Evolutionary conservation across 1,140 invertebrate species (phyloP).

Genomic region (Euwallacea similis): DNA sequence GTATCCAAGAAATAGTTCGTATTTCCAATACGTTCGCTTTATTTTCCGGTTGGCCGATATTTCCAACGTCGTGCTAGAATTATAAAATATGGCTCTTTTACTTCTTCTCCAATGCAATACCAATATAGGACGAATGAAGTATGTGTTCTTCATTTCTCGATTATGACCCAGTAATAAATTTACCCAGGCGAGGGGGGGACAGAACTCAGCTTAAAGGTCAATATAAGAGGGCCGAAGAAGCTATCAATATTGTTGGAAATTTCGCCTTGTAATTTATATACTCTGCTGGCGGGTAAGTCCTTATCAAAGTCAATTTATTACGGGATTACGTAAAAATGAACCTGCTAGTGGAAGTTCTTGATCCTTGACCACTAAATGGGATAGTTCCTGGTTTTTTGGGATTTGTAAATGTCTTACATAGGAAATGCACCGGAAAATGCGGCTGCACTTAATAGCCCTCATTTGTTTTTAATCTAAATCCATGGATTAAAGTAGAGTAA

Average conservation of each 20-base stretch:
- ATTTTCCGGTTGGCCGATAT: slow-evolving; percentile 22
- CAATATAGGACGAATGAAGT: slow-evolving; percentile 15
- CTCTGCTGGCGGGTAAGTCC: slow-evolving; percentile 21
- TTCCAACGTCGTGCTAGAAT: slow-evolving; percentile 8
- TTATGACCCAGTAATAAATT: slow-evolving; percentile 34
- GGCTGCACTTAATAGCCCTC: slow-evolving; percentile 12
- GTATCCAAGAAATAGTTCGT: slow-evolving; percentile 2
- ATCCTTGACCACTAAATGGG: slow-evolving; percentile 36
- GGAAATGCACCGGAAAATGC: slow-evolving; percentile 29
- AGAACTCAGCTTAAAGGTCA: slow-evolving; percentile 38
- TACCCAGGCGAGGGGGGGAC: slow-evolving; percentile 15
- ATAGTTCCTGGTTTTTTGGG: slow-evolving; percentile 26
- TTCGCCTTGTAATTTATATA: slow-evolving; percentile 37
- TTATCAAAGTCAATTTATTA: slow-evolving; percentile 40
- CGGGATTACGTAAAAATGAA: slow-evolving; percentile 39
- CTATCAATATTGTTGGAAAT: slow-evolving; percentile 41
- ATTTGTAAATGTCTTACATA: slow-evolving; percentile 30
- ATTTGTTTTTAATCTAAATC: slow-evolving; percentile 19
- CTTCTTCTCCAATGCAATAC: slow-evolving; percentile 14
- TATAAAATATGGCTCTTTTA: slow-evolving; percentile 18
- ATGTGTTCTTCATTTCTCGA: slow-evolving; percentile 31
- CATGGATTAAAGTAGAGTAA: slow-evolving; percentile 1
- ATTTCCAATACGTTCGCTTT: slow-evolving; percentile 23
- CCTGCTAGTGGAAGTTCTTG: slow-evolving; percentile 31
- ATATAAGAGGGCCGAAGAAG: slow-evolving; percentile 36